phyloP scores from a whole-genome alignment of 2,113 vertebrate species.

The Aepyceros melampus region DNA sequence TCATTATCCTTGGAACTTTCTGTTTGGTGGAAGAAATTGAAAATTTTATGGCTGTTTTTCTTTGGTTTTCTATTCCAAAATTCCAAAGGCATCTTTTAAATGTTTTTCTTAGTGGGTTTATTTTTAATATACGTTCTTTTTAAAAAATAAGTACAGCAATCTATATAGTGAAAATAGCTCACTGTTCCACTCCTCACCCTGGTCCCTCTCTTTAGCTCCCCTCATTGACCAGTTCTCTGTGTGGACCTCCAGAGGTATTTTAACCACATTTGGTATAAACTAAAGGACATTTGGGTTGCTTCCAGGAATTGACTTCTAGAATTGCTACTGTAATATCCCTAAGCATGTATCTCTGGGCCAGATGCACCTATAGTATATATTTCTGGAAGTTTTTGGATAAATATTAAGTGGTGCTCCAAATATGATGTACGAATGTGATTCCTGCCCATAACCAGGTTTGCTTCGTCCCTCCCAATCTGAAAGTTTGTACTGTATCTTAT shows the following conservation, averaged over 20 bases:
- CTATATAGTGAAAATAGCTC: neutral
- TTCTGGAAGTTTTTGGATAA: neutral
- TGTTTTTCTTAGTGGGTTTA: neutral
- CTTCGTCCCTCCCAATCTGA: neutral
- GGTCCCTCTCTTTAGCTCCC: neutral
- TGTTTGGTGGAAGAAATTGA: neutral
- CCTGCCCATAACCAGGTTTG: neutral
- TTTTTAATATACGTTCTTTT: neutral
- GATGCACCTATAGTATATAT: neutral
- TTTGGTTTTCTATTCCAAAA: slow-evolving; percentile 10
- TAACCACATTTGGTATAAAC: neutral
- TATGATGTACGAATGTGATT: neutral
- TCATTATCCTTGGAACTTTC: neutral
- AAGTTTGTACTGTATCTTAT: slow-evolving; percentile 9
- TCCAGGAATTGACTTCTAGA: neutral
- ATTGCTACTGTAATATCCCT: neutral
- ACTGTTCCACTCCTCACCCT: neutral
- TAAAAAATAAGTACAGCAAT: neutral
- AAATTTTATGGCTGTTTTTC: neutral
- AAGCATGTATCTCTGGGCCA: neutral
- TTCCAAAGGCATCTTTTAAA: neutral
- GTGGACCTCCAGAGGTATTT: neutral
- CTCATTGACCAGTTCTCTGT: neutral
- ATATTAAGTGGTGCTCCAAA: neutral
- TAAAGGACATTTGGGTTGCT: neutral